Evolutionary conservation across 2,797 vertebrate genomes (phyloP).

Genomic region (Poeciliopsis presidionis): DNA sequence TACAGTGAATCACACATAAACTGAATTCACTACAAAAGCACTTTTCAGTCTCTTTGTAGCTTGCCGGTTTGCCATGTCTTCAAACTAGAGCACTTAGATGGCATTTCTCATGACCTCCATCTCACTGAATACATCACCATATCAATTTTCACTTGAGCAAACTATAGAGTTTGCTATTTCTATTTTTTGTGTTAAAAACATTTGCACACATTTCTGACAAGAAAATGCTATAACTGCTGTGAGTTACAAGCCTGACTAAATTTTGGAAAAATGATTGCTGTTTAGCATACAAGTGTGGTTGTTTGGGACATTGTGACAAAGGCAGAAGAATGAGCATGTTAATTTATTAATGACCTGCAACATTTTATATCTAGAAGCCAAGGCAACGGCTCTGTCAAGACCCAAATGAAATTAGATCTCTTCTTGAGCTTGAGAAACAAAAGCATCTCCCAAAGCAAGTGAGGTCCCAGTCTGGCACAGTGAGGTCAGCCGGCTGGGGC

Average conservation of each 20-base stretch:
- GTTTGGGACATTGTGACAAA: constrained; percentile 89
- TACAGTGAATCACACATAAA: not conserved
- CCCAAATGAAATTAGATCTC: constrained; percentile 78
- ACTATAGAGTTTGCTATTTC: not conserved
- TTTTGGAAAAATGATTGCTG: not conserved
- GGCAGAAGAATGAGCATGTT: constrained; percentile 84
- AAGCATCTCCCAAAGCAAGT: constrained; percentile 66
- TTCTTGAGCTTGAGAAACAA: constrained; percentile 70
- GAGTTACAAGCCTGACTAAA: not conserved
- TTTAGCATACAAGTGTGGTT: constrained; percentile 87
- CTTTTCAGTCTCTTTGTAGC: not conserved
- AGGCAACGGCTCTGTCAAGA: constrained; percentile 89
- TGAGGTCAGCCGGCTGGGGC: constrained; percentile 72
- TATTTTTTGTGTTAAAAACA: not conserved
- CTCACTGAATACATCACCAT: not conserved
- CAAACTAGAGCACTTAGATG: not conserved
- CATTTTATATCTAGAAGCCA: constrained; percentile 95
- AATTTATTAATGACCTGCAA: constrained; percentile 95
- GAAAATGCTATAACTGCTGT: not conserved
- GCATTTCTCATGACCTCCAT: not conserved
- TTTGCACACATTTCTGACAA: not conserved
- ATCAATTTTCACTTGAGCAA: not conserved
- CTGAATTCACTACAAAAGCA: not conserved
- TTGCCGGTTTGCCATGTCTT: not conserved
- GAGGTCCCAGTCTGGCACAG: constrained; percentile 76